phyloP scores from a whole-genome alignment of 2,113 vertebrate species.

The Otis tarda region DNA sequence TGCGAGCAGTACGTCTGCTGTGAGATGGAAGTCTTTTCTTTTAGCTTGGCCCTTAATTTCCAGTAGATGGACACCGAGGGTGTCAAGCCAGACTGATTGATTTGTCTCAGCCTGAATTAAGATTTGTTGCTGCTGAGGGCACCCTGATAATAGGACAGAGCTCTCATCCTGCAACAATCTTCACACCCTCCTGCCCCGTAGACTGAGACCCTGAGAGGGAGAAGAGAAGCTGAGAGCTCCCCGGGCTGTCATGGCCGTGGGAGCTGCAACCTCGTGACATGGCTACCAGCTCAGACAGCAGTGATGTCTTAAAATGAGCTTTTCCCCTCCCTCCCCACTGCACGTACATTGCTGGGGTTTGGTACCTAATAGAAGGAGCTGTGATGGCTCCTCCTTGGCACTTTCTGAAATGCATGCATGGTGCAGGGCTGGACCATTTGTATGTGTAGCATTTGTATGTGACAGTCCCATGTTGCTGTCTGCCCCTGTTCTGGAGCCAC shows the following conservation, averaged over 20 bases:
- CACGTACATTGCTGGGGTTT: background rate
- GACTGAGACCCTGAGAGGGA: background rate
- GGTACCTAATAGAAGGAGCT: background rate
- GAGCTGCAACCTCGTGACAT: fast-evolving
- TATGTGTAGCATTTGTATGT: background rate
- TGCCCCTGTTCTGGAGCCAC: background rate
- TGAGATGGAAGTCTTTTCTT: background rate
- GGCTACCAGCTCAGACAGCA: background rate
- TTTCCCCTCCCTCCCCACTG: background rate
- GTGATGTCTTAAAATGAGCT: background rate
- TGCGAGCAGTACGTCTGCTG: background rate
- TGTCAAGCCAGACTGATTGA: background rate
- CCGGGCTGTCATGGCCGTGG: fast-evolving
- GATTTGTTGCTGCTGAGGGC: background rate
- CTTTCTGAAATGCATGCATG: background rate
- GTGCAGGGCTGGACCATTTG: background rate
- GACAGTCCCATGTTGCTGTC: background rate
- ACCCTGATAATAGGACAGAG: background rate
- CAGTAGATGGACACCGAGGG: background rate
- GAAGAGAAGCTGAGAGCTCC: background rate
- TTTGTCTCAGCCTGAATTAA: background rate
- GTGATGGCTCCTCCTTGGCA: background rate
- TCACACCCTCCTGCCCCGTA: background rate
- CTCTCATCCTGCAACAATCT: background rate
- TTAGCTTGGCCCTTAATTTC: background rate